Conservation (phyloP, 2,113 vertebrate genomes). For the Crotalus viridis region DNA sequence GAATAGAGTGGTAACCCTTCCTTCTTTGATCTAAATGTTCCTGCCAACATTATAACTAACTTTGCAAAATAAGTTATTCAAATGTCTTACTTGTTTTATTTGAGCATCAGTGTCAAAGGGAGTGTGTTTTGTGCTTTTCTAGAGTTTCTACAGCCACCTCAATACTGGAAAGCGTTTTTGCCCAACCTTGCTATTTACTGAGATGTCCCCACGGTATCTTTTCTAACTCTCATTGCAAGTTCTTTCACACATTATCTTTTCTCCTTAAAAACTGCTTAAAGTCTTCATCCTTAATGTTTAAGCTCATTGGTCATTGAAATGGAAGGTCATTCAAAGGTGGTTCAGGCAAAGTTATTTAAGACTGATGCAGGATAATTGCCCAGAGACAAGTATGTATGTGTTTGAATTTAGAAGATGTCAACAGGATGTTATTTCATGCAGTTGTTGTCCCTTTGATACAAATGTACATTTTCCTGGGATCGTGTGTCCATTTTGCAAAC, state of each 20-base stretch:
- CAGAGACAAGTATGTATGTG: not conserved
- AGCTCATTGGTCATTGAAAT: not conserved
- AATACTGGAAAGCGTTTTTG: not conserved
- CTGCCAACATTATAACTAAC: not conserved
- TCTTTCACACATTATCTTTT: not conserved
- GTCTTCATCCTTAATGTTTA: not conserved
- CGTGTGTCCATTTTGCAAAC: not conserved
- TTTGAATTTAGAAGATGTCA: not conserved
- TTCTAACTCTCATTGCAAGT: not conserved
- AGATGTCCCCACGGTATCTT: not conserved
- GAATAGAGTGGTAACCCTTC: not conserved
- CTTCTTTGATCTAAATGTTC: not conserved
- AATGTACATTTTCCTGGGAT: not conserved
- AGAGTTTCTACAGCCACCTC: not conserved
- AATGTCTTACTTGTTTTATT: not conserved
- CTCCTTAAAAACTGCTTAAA: not conserved
- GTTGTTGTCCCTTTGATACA: not conserved
- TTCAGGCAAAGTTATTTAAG: not conserved
- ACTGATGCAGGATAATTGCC: not conserved
- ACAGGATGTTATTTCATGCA: not conserved
- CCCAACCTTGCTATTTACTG: not conserved
- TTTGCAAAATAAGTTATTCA: not conserved
- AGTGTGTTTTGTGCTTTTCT: not conserved
- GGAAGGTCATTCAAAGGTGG: not conserved
- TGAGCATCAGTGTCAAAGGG: not conserved